A percentile compares a stretch with the other conserved stretches of the same genome.
Evolutionary conservation across 2,113 vertebrate species (phyloP).

Genomic region (Oophaga pumilio): DNA sequence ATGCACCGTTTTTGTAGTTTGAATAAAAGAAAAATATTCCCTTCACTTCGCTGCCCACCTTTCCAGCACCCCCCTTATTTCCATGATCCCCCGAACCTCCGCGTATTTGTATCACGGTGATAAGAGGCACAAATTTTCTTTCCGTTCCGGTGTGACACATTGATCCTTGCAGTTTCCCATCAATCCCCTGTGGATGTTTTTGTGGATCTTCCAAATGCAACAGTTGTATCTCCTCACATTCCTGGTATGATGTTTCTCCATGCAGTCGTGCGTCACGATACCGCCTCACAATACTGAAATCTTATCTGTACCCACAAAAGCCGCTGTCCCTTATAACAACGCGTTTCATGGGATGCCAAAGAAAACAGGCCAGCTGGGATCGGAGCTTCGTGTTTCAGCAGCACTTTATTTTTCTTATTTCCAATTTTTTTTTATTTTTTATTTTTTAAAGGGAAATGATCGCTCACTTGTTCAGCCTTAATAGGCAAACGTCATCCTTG

Average conservation of each 20-base stretch:
- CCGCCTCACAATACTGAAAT: conserved; percentile 29
- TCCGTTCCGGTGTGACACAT: not conserved
- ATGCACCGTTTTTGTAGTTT: too few species aligned
- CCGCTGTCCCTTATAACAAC: conserved; percentile 48
- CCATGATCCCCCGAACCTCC: too few species aligned
- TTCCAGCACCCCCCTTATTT: too few species aligned
- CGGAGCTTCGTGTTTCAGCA: conserved; percentile 24
- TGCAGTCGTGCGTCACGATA: conserved; percentile 54
- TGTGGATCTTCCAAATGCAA: conserved; percentile 61
- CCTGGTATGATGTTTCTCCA: conserved; percentile 34
- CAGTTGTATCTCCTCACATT: conserved; percentile 61
- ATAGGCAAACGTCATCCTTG: too few species aligned
- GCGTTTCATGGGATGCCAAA: conserved; percentile 66
- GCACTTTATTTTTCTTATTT: not conserved
- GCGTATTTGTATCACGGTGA: not conserved
- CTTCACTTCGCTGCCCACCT: too few species aligned
- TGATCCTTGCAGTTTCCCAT: not conserved
- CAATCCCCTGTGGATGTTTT: not conserved
- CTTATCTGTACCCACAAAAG: conserved; percentile 64
- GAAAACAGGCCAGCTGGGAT: conserved; percentile 65
- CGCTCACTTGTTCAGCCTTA: too few species aligned
- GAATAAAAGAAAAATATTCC: too few species aligned
- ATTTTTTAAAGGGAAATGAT: too few species aligned
- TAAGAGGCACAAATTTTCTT: not conserved
- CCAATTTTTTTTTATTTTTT: not conserved